Conservation (phyloP, 2,797 vertebrate genomes). For the Scarus forsteni region DNA sequence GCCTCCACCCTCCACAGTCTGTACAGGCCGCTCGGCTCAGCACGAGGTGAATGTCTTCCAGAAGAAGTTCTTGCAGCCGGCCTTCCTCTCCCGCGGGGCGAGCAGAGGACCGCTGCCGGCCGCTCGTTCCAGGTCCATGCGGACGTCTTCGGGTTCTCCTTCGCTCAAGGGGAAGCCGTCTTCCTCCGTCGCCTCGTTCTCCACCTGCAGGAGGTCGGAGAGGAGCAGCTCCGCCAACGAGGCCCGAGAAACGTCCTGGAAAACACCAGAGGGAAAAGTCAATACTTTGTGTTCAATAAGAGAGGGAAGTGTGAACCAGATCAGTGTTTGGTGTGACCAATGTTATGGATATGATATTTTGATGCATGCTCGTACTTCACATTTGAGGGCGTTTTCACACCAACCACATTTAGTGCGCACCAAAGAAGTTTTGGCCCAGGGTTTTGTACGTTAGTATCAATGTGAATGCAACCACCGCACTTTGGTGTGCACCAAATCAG, state of each 20-base stretch:
- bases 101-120: constrained; percentile 85
- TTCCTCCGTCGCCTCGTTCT: constrained; percentile 93
- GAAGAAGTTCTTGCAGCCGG: constrained; percentile 99
- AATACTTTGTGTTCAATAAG: too few relatives aligned
- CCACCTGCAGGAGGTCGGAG: constrained; percentile 92
- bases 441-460: too few relatives aligned
- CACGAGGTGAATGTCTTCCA: constrained; percentile 99
- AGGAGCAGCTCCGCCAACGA: constrained; percentile 93
- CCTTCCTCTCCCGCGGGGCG: constrained; percentile 95
- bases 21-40: constrained; percentile 77
- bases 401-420: too few relatives aligned
- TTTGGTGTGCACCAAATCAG: too few relatives aligned
- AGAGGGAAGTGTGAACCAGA: too few relatives aligned
- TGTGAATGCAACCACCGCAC: too few relatives aligned
- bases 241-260: constrained; percentile 90
- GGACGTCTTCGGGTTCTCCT: constrained; percentile 89
- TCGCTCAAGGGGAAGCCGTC: constrained; percentile 87
- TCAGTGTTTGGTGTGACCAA: too few relatives aligned
- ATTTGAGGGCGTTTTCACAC: too few relatives aligned
- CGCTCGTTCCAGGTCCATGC: constrained; percentile 91
- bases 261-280: background rate
- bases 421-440: too few relatives aligned
- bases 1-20: constrained; percentile 49
- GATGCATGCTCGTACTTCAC: too few relatives aligned
- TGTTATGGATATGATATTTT: too few relatives aligned